Evolutionary conservation across 2,888 invertebrate species (phyloP).

Genomic region (Epinotia demarniana): DNA sequence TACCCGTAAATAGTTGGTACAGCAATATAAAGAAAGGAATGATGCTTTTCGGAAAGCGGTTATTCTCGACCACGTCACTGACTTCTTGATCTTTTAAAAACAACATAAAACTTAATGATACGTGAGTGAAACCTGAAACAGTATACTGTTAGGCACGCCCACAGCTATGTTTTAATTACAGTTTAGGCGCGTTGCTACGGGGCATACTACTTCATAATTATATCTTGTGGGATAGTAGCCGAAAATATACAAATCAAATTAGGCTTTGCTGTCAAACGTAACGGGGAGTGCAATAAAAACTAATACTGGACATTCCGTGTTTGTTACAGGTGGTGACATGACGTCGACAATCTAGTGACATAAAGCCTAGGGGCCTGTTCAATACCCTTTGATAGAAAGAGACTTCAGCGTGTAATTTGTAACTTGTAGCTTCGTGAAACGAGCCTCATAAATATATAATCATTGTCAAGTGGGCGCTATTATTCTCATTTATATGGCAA

Average conservation of each 20-base stretch:
- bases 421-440: no score
- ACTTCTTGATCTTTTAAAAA: conserved; percentile 22
- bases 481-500: no score
- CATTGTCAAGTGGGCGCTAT: no score
- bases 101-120: conserved; percentile 39
- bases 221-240: conserved; percentile 24
- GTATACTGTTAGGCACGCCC: conserved; percentile 32
- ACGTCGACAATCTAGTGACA: no score
- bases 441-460: no score
- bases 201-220: conserved; percentile 39
- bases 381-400: no score
- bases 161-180: conserved; percentile 36
- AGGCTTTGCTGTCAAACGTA: neutral
- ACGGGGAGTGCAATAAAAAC: neutral
- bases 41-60: neutral
- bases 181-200: conserved; percentile 11
- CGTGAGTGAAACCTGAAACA: conserved; percentile 23
- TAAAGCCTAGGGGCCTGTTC: no score
- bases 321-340: no score
- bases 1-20: no score
- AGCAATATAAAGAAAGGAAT: no score
- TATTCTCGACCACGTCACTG: neutral
- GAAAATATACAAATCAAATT: conserved; percentile 5
- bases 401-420: no score
- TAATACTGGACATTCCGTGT: no score